These are phyloP conservation scores for Brassicogethes aeneus DNA, from an alignment of 2,888 invertebrate genomes.

Conservation along the genomic window DNA sequence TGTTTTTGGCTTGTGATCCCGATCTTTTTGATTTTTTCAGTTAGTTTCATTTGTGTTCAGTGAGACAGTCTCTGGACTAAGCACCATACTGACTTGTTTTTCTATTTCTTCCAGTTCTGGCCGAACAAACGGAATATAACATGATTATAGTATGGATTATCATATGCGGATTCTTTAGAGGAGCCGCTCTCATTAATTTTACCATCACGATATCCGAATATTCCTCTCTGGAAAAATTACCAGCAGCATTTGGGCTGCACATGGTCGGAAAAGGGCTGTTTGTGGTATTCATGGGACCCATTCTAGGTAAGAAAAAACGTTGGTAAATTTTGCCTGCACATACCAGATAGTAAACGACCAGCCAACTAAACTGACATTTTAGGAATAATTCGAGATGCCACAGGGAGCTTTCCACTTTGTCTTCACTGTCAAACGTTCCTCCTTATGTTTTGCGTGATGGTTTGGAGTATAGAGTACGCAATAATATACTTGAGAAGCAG, in stretches of 20 bases:
- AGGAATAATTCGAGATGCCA: slow-evolving; percentile 63
- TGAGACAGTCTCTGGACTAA: too few relatives aligned
- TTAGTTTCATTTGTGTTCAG: slow-evolving; percentile 10
- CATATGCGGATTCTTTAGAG: slow-evolving; percentile 70
- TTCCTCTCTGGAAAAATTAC: slow-evolving; percentile 59
- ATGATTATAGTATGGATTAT: slow-evolving; percentile 61
- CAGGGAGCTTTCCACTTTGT: slow-evolving; percentile 58
- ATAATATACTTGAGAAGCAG: slow-evolving; percentile 28
- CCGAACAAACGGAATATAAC: slow-evolving; percentile 62
- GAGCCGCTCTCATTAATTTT: slow-evolving; percentile 69
- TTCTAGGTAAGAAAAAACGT: slow-evolving; percentile 58
- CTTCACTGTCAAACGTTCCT: slow-evolving; percentile 64
- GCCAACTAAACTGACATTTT: slow-evolving; percentile 24
- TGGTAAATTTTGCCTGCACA: too few relatives aligned
- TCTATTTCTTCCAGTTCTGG: slow-evolving; percentile 51
- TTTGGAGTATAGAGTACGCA: slow-evolving; percentile 60
- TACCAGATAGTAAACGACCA: too few relatives aligned
- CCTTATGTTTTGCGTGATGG: slow-evolving; percentile 57
- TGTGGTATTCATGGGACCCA: slow-evolving; percentile 59
- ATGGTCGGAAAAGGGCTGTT: slow-evolving; percentile 69
- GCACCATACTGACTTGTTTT: slow-evolving; percentile 8
- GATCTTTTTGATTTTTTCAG: slow-evolving; percentile 15
- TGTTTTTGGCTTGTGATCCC: slow-evolving; percentile 11
- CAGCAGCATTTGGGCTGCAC: slow-evolving; percentile 68
- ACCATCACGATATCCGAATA: slow-evolving; percentile 72